Base-by-base conservation (phyloP, 2,888 invertebrate species). In the Protodeltote pygarga region DNA sequence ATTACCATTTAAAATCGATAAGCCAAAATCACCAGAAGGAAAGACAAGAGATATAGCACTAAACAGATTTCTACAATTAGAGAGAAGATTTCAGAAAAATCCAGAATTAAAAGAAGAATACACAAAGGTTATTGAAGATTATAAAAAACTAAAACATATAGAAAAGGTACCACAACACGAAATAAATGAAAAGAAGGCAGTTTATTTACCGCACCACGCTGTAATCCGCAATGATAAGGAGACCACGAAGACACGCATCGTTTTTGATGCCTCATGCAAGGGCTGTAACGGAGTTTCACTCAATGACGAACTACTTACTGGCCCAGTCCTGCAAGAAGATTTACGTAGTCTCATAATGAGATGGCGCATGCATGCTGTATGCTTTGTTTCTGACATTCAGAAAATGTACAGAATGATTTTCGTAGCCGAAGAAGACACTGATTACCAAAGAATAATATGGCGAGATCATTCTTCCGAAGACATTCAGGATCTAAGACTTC, bases 341-440 rank as follows among this genome's bases (percentile, higher is more conserved):
- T 17, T 73, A 14, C 50, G 68, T 24, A 40, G 48, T 8, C 32
- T 75, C 1, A 27, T 73, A 8, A 52, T 68, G 37, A 39, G 67
- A 37, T 73, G 69, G 55, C 34, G 69, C 14, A 52, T 34, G 6
- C 49, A 70, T n/a, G 33, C 20, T 0, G 24, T 73, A 2, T 65
- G 58, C 11, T 61, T 73, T 14, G 62, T 63, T 0, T 41, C 61
- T 5, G 71, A 70, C 21, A 52, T 73, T 1, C 13, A 42, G 24
- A 65, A 71, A 35, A 76, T 77, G 72, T 77, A 73, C 23, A 25
- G 75, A 14, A 15, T 45, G 51, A 52, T 9, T 42, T 52, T 31
- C 52, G 64, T 14, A n/a, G 20, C 16, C 13, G 40, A 8, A 54
- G 65, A 61, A 3, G 29, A 29, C 17, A 5, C 9, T 3, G 23